phyloP scores from a whole-genome alignment of 1,140 invertebrate genomes.

The Eubasilissa regina region DNA sequence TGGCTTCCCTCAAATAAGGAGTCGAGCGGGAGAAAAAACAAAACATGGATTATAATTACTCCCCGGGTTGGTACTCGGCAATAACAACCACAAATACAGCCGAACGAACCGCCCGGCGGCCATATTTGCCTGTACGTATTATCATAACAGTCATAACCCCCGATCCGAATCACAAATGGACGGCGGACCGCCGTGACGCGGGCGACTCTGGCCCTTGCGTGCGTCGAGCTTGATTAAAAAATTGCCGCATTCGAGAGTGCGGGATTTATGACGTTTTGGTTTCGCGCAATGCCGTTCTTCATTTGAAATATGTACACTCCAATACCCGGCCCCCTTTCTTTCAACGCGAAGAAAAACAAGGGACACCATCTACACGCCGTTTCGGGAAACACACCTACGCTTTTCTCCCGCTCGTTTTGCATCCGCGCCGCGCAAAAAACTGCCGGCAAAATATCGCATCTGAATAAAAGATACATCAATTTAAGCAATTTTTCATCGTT shows the following conservation, averaged over 20 bases:
- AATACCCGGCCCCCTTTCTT: slow-evolving; percentile 46
- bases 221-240: background rate
- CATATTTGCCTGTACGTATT: slow-evolving; percentile 40
- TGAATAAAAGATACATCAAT: background rate
- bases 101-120: slow-evolving; percentile 14
- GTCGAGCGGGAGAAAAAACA: slow-evolving; percentile 32
- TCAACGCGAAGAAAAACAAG: slow-evolving; percentile 46
- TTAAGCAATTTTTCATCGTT: background rate
- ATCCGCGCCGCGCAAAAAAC: background rate
- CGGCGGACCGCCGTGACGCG: background rate
- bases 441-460: background rate
- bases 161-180: background rate
- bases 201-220: background rate
- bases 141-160: slow-evolving; percentile 36
- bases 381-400: slow-evolving; percentile 29
- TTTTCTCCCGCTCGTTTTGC: slow-evolving; percentile 24
- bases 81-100: slow-evolving; percentile 35
- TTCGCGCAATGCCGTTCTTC: slow-evolving; percentile 32
- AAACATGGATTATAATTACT: slow-evolving; percentile 46
- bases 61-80: slow-evolving; percentile 9
- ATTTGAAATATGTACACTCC: slow-evolving; percentile 49
- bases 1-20: slow-evolving; percentile 33
- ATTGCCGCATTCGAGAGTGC: slow-evolving; percentile 7
- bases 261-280: slow-evolving; percentile 31
- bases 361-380: slow-evolving; percentile 46